phyloP scores from a whole-genome alignment of 2,797 vertebrate species.

The Yasuhikotakia modesta region DNA sequence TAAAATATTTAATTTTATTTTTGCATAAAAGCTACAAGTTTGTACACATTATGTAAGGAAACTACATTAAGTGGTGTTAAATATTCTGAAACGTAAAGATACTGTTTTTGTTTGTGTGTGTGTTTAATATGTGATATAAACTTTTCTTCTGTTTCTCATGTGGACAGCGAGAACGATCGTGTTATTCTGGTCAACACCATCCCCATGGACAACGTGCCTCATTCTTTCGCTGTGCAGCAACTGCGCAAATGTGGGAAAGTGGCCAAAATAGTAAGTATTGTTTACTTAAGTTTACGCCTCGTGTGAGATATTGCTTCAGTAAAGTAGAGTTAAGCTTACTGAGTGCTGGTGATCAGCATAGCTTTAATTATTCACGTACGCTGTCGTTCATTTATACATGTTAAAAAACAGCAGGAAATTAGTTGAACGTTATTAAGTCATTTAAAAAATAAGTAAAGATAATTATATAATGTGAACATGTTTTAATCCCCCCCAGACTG shows the following conservation, averaged over 20 bases:
- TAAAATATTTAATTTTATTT: background rate
- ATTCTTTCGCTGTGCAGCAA: constrained; percentile 93
- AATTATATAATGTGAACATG: background rate
- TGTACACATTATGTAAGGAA: background rate
- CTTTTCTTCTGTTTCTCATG: constrained; percentile 24
- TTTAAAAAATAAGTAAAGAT: background rate
- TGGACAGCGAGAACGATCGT: constrained; percentile 87
- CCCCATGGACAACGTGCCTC: constrained; percentile 90
- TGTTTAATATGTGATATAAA: background rate
- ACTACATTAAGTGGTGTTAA: background rate
- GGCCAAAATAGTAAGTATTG: constrained; percentile 87
- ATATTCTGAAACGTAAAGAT: background rate
- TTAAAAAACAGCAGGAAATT: too few species aligned
- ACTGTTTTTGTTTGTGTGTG: background rate
- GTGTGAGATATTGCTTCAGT: too few species aligned
- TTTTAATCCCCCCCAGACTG: constrained; percentile 74
- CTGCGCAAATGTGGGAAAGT: constrained; percentile 93
- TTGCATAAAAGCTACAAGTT: background rate
- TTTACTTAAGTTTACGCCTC: background rate
- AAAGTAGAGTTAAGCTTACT: too few species aligned
- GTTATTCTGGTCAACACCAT: constrained; percentile 90
- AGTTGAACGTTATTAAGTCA: background rate
- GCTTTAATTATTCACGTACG: too few species aligned
- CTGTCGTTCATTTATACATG: too few species aligned
- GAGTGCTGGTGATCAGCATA: too few species aligned